These are phyloP conservation scores for Staurois parvus DNA, from an alignment of 2,797 vertebrate species.

Conservation along the genomic window DNA sequence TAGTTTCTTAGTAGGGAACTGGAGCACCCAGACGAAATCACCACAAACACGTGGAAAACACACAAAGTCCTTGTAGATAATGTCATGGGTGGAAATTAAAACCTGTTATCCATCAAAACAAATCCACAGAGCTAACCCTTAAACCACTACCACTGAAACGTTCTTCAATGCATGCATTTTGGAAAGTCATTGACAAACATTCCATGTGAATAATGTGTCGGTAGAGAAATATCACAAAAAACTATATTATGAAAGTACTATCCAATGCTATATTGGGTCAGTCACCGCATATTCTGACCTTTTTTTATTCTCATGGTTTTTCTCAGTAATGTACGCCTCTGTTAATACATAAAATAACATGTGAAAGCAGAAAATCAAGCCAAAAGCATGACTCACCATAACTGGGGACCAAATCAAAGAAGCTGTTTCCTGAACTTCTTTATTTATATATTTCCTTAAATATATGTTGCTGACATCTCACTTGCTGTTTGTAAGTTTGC, in stretches of 20 bases:
- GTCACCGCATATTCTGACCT: conserved; percentile 24
- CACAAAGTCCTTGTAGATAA: too few species aligned
- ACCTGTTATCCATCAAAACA: too few species aligned
- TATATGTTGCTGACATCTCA: not conserved
- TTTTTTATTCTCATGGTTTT: conserved; percentile 34
- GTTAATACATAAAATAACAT: conserved; percentile 42
- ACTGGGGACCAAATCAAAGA: conserved; percentile 15
- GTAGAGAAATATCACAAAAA: conserved; percentile 23
- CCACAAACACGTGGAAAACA: too few species aligned
- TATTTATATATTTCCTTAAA: conserved; percentile 24
- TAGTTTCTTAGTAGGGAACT: too few species aligned
- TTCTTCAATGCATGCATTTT: too few species aligned
- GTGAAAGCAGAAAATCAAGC: conserved; percentile 44
- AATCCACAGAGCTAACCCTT: too few species aligned
- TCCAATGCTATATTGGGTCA: conserved; percentile 42
- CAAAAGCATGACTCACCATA: conserved; percentile 47
- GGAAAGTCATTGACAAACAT: conserved; percentile 1
- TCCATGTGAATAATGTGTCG: conserved; percentile 17
- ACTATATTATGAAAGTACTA: conserved; percentile 10
- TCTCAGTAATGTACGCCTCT: conserved; percentile 31
- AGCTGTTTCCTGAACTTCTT: conserved; percentile 10
- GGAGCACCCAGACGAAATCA: too few species aligned
- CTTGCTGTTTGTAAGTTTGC: not conserved
- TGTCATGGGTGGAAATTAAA: too few species aligned
- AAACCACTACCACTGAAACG: too few species aligned